Evolutionary conservation across 2,888 invertebrate genomes (phyloP).

Genomic region (Drosophila mercatorum): DNA sequence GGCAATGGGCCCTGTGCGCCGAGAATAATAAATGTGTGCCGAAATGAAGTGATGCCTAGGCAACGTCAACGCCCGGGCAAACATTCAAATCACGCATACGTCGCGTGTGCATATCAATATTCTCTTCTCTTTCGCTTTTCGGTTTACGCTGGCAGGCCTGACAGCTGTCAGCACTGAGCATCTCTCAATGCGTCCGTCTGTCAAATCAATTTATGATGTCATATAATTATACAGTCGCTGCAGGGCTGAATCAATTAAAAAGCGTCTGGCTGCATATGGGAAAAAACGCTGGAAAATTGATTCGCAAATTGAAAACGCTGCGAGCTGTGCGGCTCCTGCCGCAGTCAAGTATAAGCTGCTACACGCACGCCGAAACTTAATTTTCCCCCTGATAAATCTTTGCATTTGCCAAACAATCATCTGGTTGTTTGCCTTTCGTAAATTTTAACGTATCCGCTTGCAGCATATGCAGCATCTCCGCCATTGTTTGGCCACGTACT

Average conservation of each 20-base stretch:
- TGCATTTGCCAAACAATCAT: constrained; percentile 47
- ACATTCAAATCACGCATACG: constrained; percentile 74
- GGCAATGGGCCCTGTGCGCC: constrained; percentile 22
- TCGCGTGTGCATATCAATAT: constrained; percentile 54
- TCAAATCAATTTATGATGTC: constrained; percentile 44
- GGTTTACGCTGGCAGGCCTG: constrained; percentile 16
- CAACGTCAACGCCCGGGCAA: constrained; percentile 35
- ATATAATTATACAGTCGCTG: constrained; percentile 58
- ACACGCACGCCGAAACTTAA: constrained; percentile 17
- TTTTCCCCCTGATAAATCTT: constrained; percentile 48
- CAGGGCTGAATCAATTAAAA: constrained; percentile 65
- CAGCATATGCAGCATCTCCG: constrained; percentile 38
- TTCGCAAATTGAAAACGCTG: constrained; percentile 30
- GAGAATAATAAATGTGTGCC: constrained; percentile 44
- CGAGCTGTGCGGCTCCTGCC: background rate
- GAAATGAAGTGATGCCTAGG: constrained; percentile 58
- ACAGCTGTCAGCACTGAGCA: constrained; percentile 57
- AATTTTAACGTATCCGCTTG: constrained; percentile 41
- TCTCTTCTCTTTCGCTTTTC: background rate
- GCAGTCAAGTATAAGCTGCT: constrained; percentile 15
- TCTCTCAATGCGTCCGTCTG: constrained; percentile 22
- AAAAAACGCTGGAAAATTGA: constrained; percentile 22
- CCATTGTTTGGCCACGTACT: constrained; percentile 49
- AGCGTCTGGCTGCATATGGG: constrained; percentile 13
- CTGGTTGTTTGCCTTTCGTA: constrained; percentile 20